Conservation (phyloP, 1,140 invertebrate species). For the Rhopalosiphum maidis region DNA sequence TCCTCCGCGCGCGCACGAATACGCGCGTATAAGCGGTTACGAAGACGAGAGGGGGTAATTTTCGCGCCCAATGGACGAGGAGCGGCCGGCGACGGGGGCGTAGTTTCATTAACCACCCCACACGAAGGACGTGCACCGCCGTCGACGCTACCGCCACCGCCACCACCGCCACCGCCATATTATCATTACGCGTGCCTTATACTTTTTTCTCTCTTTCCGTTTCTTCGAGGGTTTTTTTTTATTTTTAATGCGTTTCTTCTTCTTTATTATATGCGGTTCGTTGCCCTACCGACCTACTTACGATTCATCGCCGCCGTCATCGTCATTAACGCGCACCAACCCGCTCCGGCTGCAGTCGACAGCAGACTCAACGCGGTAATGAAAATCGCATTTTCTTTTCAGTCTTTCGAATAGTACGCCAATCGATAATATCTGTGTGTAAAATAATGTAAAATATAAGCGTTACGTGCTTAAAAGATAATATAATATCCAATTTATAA, state of each 20-base stretch:
- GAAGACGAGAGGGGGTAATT: slow-evolving; percentile 41
- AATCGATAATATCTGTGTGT: neutral
- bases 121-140: neutral
- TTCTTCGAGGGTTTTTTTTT: slow-evolving; percentile 1
- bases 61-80: slow-evolving; percentile 52
- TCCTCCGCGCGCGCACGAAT: neutral
- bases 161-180: slow-evolving; percentile 19
- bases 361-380: neutral
- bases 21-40: neutral
- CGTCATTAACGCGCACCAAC: slow-evolving; percentile 41
- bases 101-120: slow-evolving; percentile 55
- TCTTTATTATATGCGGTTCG: neutral
- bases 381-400: neutral
- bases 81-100: slow-evolving; percentile 46
- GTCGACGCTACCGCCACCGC: neutral
- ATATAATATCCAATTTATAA: neutral
- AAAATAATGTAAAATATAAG: neutral
- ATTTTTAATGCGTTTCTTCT: slow-evolving; percentile 33
- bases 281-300: slow-evolving; percentile 53
- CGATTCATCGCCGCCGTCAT: slow-evolving; percentile 1
- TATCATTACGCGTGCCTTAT: neutral
- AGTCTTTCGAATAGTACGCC: neutral
- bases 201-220: slow-evolving; percentile 28
- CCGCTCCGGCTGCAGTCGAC: neutral
- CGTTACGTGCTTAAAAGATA: neutral